These are phyloP conservation scores for Eupithecia subumbrata DNA, from an alignment of 2,888 invertebrate species.

Conservation along the genomic window DNA sequence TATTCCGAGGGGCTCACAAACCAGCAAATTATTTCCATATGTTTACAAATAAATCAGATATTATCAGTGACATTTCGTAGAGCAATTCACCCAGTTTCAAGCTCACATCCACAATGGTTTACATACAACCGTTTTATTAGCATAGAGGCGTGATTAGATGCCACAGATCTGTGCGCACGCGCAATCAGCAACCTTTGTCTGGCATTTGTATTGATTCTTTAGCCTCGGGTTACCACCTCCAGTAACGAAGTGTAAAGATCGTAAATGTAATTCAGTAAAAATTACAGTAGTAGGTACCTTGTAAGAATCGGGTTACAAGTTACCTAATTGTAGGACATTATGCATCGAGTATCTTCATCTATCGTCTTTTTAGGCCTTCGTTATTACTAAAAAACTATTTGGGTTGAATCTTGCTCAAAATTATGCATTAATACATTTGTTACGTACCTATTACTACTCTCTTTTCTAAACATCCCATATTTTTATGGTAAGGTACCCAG, in stretches of 20 bases:
- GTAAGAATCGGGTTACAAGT: too few species aligned
- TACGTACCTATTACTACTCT: too few species aligned
- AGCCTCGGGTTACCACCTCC: constrained; percentile 35
- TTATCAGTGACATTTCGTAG: constrained; percentile 20
- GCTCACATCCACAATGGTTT: constrained; percentile 26
- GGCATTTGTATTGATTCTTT: constrained; percentile 72
- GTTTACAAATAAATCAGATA: constrained; percentile 3
- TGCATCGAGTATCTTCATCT: too few species aligned
- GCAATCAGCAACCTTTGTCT: constrained; percentile 69
- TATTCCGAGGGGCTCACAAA: background rate
- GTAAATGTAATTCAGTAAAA: background rate
- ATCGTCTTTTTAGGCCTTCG: too few species aligned
- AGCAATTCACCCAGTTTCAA: constrained; percentile 26
- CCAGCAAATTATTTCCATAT: background rate
- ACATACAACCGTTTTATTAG: constrained; percentile 32
- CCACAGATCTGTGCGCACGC: constrained; percentile 36
- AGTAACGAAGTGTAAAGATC: background rate
- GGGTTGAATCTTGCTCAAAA: too few species aligned
- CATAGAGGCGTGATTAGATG: constrained; percentile 36
- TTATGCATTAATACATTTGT: too few species aligned
- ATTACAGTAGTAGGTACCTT: too few species aligned
- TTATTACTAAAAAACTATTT: too few species aligned
- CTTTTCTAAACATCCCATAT: too few species aligned
- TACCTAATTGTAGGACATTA: too few species aligned
- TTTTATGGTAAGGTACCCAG: too few species aligned